Conservation (phyloP, 1,140 invertebrate species). For the Tetramorium simillimum region DNA sequence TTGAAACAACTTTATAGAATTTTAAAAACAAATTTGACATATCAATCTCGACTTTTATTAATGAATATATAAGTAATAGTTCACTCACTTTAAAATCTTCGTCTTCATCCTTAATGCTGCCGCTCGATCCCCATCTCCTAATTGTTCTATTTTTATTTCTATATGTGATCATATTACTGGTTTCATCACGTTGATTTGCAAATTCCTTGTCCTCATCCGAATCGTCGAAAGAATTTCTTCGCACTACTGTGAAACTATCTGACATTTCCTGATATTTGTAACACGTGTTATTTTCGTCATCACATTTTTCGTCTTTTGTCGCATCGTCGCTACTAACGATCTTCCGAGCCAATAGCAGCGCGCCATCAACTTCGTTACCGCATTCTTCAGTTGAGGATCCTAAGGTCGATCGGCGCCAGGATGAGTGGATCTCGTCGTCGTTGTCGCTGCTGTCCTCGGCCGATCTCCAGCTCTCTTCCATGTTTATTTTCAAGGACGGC, state of each 20-base stretch:
- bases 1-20: background rate
- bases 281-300: background rate
- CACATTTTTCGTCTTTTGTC: background rate
- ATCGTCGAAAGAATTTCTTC: background rate
- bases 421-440: background rate
- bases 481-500: slow-evolving; percentile 40
- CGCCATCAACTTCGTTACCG: slow-evolving; percentile 23
- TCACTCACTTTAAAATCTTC: background rate
- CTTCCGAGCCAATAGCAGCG: slow-evolving; percentile 10
- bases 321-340: background rate
- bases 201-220: background rate
- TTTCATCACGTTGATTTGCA: background rate
- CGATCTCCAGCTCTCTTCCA: slow-evolving; percentile 30
- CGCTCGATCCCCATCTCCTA: background rate
- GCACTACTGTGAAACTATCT: background rate
- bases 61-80: background rate
- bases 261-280: slow-evolving; percentile 24
- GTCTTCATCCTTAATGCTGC: background rate
- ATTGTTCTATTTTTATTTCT: background rate
- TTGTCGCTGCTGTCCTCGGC: background rate
- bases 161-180: background rate
- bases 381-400: slow-evolving; percentile 21
- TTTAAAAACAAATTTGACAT: background rate
- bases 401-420: slow-evolving; percentile 24
- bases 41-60: background rate